Percentiles rank a stretch among this genome's conserved stretches.
Conservation (phyloP, 1,140 invertebrate genomes). For the Drosophila albomicans region DNA sequence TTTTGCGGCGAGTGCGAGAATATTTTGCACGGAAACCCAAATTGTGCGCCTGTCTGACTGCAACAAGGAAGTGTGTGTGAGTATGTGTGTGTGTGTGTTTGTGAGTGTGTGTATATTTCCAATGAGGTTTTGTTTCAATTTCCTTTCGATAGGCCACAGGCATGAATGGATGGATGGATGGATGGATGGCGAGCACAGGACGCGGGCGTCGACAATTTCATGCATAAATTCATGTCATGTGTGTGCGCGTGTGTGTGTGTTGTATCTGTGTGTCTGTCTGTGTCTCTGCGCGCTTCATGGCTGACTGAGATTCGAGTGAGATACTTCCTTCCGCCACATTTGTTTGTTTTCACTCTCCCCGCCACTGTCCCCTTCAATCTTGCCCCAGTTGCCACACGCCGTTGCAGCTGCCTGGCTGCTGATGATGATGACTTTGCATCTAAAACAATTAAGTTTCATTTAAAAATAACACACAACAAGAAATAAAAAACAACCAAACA, state of each 20-base stretch:
- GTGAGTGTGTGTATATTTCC: conserved; percentile 54
- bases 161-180: conserved; percentile 18
- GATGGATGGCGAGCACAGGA: conserved; percentile 55
- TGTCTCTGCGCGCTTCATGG: conserved; percentile 60
- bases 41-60: conserved; percentile 70
- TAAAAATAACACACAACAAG: conserved; percentile 47
- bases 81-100: conserved; percentile 38
- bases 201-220: conserved; percentile 82
- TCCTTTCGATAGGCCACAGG: conserved; percentile 82
- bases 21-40: conserved; percentile 61
- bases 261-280: not conserved
- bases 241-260: conserved; percentile 2
- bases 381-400: not conserved
- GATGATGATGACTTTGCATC: conserved; percentile 80
- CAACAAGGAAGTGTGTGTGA: conserved; percentile 36
- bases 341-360: conserved; percentile 58
- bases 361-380: conserved; percentile 3
- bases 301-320: conserved; percentile 81
- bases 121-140: conserved; percentile 83
- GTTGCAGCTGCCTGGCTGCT: not conserved
- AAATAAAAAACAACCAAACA: conserved; percentile 16
- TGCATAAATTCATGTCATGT: conserved; percentile 76
- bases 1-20: conserved; percentile 65
- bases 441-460: conserved; percentile 84
- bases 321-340: conserved; percentile 78